These are phyloP conservation scores for Maniola jurtina DNA, from an alignment of 1,140 invertebrate genomes.

Conservation along the genomic window DNA sequence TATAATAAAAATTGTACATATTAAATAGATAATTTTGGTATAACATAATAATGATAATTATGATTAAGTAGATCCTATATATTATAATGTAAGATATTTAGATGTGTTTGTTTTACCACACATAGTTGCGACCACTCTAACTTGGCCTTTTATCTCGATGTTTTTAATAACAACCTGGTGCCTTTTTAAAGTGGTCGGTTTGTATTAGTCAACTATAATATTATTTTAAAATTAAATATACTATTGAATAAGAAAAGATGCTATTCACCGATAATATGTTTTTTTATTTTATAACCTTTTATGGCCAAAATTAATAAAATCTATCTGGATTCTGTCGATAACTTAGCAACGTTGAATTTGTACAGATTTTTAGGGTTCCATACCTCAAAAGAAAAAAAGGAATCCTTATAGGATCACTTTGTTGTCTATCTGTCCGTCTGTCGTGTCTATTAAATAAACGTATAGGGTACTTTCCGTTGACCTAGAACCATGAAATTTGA, in stretches of 20 bases:
- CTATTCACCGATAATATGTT: constrained; percentile 53
- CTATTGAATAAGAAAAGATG: constrained; percentile 62
- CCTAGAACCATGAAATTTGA: too few relatives aligned
- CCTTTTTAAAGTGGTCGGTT: constrained; percentile 52
- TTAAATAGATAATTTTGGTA: constrained; percentile 44
- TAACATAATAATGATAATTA: constrained; percentile 40
- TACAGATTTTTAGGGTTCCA: too few relatives aligned
- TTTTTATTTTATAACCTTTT: constrained; percentile 36
- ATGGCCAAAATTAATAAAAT: background rate
- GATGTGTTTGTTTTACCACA: constrained; percentile 65
- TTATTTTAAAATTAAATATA: constrained; percentile 51
- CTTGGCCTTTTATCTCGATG: constrained; percentile 30
- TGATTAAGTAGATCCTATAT: constrained; percentile 49
- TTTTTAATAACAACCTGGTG: constrained; percentile 31
- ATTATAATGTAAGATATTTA: constrained; percentile 66
- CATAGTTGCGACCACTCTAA: constrained; percentile 45
- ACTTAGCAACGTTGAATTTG: too few relatives aligned
- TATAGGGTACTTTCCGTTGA: too few relatives aligned
- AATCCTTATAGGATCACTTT: too few relatives aligned
- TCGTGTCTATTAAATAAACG: too few relatives aligned
- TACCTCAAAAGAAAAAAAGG: too few relatives aligned
- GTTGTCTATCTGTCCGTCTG: too few relatives aligned
- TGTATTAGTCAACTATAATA: constrained; percentile 66
- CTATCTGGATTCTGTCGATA: too few relatives aligned
- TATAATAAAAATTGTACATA: constrained; percentile 44